Percentiles rank a stretch among this genome's conserved stretches.
phyloP scores from a whole-genome alignment of 2,888 invertebrate species.

The Archips crataeganus region DNA sequence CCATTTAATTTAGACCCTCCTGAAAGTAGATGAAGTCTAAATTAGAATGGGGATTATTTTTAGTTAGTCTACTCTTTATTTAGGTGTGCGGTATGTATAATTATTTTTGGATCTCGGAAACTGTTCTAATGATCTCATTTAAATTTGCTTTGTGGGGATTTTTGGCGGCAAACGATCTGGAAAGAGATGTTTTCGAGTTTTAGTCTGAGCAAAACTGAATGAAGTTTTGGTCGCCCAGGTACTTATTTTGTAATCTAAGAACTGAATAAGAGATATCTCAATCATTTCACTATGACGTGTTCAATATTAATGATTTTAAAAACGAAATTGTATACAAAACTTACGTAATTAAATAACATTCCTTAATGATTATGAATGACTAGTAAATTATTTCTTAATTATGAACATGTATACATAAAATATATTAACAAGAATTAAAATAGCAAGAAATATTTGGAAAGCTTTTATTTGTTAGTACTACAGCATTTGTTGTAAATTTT shows the following conservation, averaged over 20 bases:
- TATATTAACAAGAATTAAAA: conserved; percentile 9
- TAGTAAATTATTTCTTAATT: conserved; percentile 8
- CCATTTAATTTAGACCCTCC: too few species aligned
- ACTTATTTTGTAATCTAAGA: conserved; percentile 29
- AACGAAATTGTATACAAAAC: conserved; percentile 30
- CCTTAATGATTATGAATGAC: conserved; percentile 8
- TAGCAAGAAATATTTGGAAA: conserved; percentile 13
- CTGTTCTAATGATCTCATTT: too few species aligned
- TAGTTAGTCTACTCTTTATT: too few species aligned
- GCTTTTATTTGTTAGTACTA: conserved; percentile 13
- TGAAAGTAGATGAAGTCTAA: too few species aligned
- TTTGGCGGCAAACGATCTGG: too few species aligned
- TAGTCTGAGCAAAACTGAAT: too few species aligned
- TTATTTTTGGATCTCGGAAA: too few species aligned
- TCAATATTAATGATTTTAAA: conserved; percentile 38
- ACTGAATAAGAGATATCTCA: conserved; percentile 30
- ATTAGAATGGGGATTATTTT: too few species aligned
- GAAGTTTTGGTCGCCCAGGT: too few species aligned
- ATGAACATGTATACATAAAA: conserved; percentile 7
- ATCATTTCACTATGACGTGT: conserved; percentile 39
- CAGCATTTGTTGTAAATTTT: conserved; percentile 30
- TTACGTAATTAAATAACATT: conserved; percentile 22
- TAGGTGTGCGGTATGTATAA: too few species aligned
- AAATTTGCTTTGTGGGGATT: too few species aligned
- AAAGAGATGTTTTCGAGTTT: too few species aligned